Evolutionary conservation across 2,113 vertebrate genomes (phyloP), one percentile per base, ranked within the genome.

Genomic region (Leucosticte australis): DNA sequence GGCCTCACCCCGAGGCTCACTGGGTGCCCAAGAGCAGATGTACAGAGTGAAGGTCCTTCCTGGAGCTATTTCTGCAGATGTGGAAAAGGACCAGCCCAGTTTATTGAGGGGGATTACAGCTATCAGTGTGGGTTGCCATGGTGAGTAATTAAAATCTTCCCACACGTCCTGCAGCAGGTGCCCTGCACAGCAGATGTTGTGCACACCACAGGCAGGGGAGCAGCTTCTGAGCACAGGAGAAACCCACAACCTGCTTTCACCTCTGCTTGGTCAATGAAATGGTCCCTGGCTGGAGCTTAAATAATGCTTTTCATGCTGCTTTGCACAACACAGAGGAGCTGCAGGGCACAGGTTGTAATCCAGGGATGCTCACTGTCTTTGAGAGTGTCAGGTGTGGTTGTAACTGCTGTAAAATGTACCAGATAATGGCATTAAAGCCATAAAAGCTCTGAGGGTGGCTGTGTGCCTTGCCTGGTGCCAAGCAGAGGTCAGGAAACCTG

Each of bases 141-240:
- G 93, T 83, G 91, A 95, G 90, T 83, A 95, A 97, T 95, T 79
- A 95, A 96, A 95, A 85, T 83, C 89, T 94, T 94, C 91, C 91
- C 78, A 93, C 85, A 81, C 17, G 2, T 79, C 90, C 90, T 3
- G 0, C 70, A 78, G 90, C 93, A 91, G 92, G 91, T 93, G 87
- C 91, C 89, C 95, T 79, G 67, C 42, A 21, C 89, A 93, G 95
- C 94, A 95, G 92, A 89, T 91, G 90, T 69, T 95, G 31, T 77
- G 60, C 82, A 47, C 55, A 55, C 53, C 12, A 0, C 50, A 7
- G 44, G 83, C 68, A 89, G 14, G 3, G 83, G 55, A 94, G 64
- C 82, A 83, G 89, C 86, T 90, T 83, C 68, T 80, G 79, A 70
- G 83, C 89, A 37, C 71, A 77, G 90, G 73, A 80, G 59, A 92